A percentile compares a stretch with the other conserved stretches of the same genome.
Conservation (phyloP, 2,113 vertebrate genomes). For the Aegotheles bennettii region DNA sequence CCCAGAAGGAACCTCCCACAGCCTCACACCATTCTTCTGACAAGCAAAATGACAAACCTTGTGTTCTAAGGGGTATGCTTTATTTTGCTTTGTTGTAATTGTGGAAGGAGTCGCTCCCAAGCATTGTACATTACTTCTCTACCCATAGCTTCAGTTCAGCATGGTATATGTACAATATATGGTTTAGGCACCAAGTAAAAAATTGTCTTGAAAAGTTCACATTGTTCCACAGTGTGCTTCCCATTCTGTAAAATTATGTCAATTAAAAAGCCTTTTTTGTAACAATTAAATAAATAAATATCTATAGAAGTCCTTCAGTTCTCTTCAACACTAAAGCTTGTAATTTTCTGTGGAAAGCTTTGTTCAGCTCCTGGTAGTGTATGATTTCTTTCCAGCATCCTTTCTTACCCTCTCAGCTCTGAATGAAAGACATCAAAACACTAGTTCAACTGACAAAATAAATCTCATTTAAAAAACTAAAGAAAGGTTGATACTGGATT, state of each 20-base stretch:
- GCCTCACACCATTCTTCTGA: not conserved
- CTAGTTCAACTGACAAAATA: not conserved
- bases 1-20: not conserved
- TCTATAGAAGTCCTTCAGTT: not conserved
- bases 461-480: not conserved
- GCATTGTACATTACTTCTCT: not conserved
- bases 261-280: not conserved
- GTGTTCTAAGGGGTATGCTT: not conserved
- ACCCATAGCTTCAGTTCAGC: not conserved
- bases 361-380: not conserved
- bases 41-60: not conserved
- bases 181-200: not conserved
- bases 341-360: not conserved
- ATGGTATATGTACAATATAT: not conserved
- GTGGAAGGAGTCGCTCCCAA: not conserved
- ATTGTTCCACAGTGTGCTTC: not conserved
- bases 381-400: not conserved
- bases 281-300: not conserved
- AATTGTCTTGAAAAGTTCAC: not conserved
- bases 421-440: not conserved
- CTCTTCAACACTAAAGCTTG: not conserved
- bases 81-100: not conserved
- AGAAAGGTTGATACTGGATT: not conserved
- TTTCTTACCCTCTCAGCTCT: not conserved
- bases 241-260: not conserved